Percentiles rank a stretch among this genome's conserved stretches.
Conservation (phyloP, 2,797 vertebrate genomes). For the Falco columbarius region DNA sequence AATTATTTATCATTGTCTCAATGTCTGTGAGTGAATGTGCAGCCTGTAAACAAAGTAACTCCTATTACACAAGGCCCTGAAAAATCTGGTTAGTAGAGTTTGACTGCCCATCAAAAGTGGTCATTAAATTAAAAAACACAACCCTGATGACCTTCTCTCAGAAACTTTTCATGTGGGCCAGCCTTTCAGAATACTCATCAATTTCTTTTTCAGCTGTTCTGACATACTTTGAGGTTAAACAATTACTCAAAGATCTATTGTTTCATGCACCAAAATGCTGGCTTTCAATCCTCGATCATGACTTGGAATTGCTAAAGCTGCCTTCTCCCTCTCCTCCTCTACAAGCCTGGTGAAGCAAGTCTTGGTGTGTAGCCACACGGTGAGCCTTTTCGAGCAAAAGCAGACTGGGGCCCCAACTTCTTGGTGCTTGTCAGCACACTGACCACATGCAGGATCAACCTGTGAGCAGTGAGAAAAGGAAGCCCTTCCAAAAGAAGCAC, state of each 20-base stretch:
- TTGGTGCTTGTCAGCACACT: not conserved
- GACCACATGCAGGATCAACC: fast-evolving
- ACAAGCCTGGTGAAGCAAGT: not conserved
- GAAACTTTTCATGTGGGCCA: fast-evolving
- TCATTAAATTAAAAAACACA: not conserved
- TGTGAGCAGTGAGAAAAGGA: fast-evolving
- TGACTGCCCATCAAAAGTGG: not conserved
- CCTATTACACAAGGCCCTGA: not conserved
- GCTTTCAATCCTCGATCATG: not conserved
- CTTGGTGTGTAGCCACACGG: not conserved
- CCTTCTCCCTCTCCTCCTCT: not conserved
- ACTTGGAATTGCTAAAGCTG: not conserved
- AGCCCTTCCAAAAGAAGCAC: not conserved
- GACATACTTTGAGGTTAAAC: not conserved
- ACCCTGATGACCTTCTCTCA: not conserved
- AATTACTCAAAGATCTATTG: not conserved
- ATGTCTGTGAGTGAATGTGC: not conserved
- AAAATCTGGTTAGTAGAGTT: not conserved
- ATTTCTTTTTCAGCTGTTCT: not conserved
- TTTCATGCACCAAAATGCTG: not conserved
- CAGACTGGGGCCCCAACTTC: fast-evolving
- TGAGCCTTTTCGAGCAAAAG: not conserved
- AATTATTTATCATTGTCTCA: not conserved
- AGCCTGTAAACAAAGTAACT: not conserved
- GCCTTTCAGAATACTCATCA: not conserved